A percentile compares a stretch with the other conserved stretches of the same genome.
phyloP scores from a whole-genome alignment of 2,113 vertebrate genomes.

The Boulengeromyrus knoepffleri region DNA sequence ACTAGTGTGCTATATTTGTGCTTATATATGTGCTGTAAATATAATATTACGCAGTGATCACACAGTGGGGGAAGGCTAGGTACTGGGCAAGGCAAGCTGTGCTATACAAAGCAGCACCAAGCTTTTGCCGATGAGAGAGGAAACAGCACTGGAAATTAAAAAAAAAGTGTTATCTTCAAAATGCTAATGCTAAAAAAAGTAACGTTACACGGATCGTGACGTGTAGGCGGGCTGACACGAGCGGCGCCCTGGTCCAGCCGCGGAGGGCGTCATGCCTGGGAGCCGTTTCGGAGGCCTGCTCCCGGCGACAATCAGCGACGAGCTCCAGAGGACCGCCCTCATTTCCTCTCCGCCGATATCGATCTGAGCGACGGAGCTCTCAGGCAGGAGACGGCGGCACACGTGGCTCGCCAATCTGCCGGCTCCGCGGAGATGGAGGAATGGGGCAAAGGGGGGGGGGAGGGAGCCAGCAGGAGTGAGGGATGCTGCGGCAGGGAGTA shows the following conservation, averaged over 20 bases:
- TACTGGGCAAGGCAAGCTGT: neutral
- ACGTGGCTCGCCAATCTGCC: constrained; percentile 21
- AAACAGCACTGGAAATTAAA: neutral
- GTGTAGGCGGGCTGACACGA: neutral
- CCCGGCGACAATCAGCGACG: constrained; percentile 27
- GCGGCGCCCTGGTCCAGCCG: neutral
- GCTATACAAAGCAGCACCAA: neutral
- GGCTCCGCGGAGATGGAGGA: neutral
- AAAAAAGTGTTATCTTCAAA: neutral
- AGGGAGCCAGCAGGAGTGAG: neutral
- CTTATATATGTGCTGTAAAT: neutral
- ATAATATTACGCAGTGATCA: neutral
- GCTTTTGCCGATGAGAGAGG: no score
- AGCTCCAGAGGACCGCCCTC: constrained; percentile 37
- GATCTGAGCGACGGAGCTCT: constrained; percentile 44
- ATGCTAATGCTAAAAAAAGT: neutral
- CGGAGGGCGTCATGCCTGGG: neutral
- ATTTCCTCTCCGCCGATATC: constrained; percentile 47
- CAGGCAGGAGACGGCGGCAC: constrained; percentile 43
- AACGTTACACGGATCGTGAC: neutral
- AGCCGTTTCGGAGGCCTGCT: constrained; percentile 16
- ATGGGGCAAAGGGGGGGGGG: neutral
- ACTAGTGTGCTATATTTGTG: neutral
- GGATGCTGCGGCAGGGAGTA: neutral
- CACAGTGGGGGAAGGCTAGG: neutral